phyloP scores from a whole-genome alignment of 2,888 invertebrate species.

The Nephrotoma flavescens region DNA sequence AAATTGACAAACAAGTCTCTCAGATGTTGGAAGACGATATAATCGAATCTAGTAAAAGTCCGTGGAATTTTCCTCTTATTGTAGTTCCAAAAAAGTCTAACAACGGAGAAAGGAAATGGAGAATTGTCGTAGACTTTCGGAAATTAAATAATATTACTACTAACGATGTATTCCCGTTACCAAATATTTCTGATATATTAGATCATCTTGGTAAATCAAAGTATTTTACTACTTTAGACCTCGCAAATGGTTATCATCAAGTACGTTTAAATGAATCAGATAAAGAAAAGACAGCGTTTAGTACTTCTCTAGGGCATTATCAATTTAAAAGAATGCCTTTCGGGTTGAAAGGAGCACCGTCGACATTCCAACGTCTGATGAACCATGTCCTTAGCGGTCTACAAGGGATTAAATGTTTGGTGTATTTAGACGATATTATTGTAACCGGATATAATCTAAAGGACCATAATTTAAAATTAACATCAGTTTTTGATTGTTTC shows the following conservation, averaged over 20 bases:
- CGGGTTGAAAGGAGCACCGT: slow-evolving; percentile 17
- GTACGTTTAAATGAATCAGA: neutral
- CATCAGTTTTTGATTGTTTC: slow-evolving; percentile 13
- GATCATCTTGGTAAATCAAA: too few relatives aligned
- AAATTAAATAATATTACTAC: neutral
- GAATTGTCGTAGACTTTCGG: too few relatives aligned
- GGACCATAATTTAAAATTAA: slow-evolving; percentile 15
- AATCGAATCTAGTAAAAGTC: neutral
- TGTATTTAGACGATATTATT: slow-evolving; percentile 5
- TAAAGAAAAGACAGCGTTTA: neutral
- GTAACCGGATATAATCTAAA: slow-evolving; percentile 12
- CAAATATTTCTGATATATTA: too few relatives aligned
- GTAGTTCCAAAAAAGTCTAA: neutral
- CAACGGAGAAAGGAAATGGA: neutral
- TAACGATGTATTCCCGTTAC: too few relatives aligned
- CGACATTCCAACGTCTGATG: slow-evolving; percentile 20
- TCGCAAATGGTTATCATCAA: slow-evolving; percentile 5
- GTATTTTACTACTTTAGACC: too few relatives aligned
- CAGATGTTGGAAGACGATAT: neutral
- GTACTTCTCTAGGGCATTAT: slow-evolving; percentile 12
- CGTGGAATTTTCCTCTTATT: neutral
- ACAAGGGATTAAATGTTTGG: slow-evolving; percentile 10
- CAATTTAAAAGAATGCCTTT: slow-evolving; percentile 15
- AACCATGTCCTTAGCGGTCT: slow-evolving; percentile 18
- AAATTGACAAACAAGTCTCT: neutral